phyloP scores from a whole-genome alignment of 2,797 vertebrate species.

The Emys orbicularis region DNA sequence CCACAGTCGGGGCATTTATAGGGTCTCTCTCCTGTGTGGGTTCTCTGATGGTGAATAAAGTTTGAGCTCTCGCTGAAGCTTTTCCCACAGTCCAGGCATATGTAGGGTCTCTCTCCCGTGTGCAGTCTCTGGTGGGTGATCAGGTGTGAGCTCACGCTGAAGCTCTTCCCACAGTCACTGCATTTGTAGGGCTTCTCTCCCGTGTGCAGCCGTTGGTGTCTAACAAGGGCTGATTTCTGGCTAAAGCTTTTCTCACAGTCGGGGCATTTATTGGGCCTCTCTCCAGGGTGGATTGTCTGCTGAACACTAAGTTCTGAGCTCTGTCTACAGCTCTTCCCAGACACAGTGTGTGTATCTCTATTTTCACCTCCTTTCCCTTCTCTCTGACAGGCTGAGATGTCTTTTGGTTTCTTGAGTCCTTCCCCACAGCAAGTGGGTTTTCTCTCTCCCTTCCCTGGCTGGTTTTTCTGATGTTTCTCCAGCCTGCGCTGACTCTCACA shows the following conservation, averaged over 20 bases:
- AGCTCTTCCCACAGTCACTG: conserved; percentile 86
- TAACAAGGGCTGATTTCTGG: conserved; percentile 90
- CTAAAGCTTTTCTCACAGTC: conserved; percentile 89
- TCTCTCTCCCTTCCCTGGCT: background rate
- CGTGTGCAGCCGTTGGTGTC: conserved; percentile 89
- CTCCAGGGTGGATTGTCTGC: conserved; percentile 67
- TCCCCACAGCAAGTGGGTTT: background rate
- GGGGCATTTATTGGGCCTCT: conserved; percentile 86
- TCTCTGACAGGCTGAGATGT: background rate
- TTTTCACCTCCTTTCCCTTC: background rate
- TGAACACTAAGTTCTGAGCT: conserved; percentile 77
- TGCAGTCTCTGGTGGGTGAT: conserved; percentile 89
- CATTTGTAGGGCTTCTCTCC: conserved; percentile 90
- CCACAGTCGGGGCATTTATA: conserved; percentile 83
- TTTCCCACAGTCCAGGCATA: conserved; percentile 87
- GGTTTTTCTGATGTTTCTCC: background rate
- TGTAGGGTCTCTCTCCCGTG: conserved; percentile 86
- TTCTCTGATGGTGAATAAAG: conserved; percentile 80
- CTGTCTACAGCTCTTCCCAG: background rate
- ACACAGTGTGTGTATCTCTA: background rate
- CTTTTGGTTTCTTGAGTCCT: background rate
- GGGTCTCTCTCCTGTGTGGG: conserved; percentile 85
- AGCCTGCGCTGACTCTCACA: background rate
- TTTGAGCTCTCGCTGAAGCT: conserved; percentile 87
- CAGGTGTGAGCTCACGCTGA: conserved; percentile 87